Evolutionary conservation across 2,888 invertebrate genomes (phyloP).

Genomic region (Epinotia demarniana): DNA sequence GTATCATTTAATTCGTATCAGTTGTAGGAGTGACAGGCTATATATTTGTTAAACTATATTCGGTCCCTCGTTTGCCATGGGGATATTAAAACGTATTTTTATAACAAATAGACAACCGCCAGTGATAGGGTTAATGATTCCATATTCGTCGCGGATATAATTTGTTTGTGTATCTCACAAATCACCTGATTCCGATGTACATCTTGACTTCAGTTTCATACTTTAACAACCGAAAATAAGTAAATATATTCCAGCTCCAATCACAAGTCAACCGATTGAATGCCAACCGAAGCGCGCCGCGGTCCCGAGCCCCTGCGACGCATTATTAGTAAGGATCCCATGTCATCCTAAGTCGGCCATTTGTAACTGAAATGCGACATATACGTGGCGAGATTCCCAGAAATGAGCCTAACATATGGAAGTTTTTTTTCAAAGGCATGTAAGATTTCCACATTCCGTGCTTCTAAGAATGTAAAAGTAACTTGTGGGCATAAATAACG

Average conservation of each 20-base stretch:
- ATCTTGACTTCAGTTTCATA: too few species aligned
- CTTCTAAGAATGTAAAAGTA: conserved; percentile 70
- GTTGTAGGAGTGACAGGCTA: too few species aligned
- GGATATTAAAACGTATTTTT: too few species aligned
- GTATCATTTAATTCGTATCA: too few species aligned
- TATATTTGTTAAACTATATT: too few species aligned
- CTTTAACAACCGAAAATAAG: neutral
- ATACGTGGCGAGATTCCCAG: conserved; percentile 53
- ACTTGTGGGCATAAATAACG: conserved; percentile 71
- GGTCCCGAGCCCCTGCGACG: conserved; percentile 8
- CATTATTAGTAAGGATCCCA: conserved; percentile 43
- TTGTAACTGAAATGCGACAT: conserved; percentile 57
- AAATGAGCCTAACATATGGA: conserved; percentile 64
- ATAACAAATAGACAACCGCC: too few species aligned
- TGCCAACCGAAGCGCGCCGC: neutral
- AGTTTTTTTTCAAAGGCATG: conserved; percentile 69
- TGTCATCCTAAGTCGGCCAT: conserved; percentile 52
- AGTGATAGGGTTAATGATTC: too few species aligned
- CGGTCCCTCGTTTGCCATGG: too few species aligned
- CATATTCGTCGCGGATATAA: too few species aligned
- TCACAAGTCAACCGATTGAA: conserved; percentile 22
- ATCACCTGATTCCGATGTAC: too few species aligned
- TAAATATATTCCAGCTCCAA: neutral
- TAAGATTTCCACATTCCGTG: conserved; percentile 65
- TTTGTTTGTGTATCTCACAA: too few species aligned